These are phyloP conservation scores for Heliconius melpomene DNA, from an alignment of 1,140 invertebrate species.

Conservation along the genomic window DNA sequence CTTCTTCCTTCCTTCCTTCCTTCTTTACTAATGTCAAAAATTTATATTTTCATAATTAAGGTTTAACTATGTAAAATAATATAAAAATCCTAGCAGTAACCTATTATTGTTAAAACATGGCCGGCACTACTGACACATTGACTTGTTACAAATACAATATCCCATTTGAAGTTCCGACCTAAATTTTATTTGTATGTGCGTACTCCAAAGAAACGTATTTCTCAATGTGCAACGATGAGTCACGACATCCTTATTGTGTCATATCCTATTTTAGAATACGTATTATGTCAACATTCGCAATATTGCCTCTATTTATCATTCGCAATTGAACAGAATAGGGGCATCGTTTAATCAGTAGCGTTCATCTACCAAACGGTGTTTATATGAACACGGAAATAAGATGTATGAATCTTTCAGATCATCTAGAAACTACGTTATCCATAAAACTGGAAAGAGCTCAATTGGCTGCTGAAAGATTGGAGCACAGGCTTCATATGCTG, in stretches of 20 bases:
- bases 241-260: conserved; percentile 66
- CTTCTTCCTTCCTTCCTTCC: too few species aligned
- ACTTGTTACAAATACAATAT: conserved; percentile 12
- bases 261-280: conserved; percentile 75
- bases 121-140: conserved; percentile 2
- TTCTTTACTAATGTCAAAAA: too few species aligned
- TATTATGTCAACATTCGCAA: conserved; percentile 69
- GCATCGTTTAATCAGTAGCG: conserved; percentile 59
- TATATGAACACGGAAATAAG: not conserved
- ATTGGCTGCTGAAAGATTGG: conserved; percentile 70
- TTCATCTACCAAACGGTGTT: not conserved
- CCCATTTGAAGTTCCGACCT: conserved; percentile 43
- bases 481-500: conserved; percentile 75
- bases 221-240: conserved; percentile 50
- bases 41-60: too few species aligned
- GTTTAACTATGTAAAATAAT: not conserved
- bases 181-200: conserved; percentile 42
- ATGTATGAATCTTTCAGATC: conserved; percentile 59
- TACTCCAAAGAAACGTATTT: conserved; percentile 42
- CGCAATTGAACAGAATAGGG: conserved; percentile 66
- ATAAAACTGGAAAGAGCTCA: conserved; percentile 73
- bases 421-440: conserved; percentile 71
- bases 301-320: conserved; percentile 53
- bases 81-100: not conserved
- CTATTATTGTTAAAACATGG: not conserved